phyloP scores from a whole-genome alignment of 1,140 invertebrate species.

The Drosophila rhopaloa region DNA sequence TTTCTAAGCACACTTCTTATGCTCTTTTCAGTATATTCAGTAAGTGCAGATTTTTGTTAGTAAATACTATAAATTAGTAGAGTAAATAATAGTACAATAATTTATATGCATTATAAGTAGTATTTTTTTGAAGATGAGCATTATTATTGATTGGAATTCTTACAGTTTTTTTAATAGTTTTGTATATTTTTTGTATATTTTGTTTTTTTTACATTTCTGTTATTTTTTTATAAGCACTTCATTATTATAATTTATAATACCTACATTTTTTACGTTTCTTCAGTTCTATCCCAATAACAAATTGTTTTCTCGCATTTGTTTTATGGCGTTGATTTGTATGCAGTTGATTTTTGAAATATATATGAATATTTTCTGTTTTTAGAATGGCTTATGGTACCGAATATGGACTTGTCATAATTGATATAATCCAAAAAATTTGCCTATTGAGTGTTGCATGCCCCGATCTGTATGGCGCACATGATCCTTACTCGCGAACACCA shows the following conservation, averaged over 20 bases:
- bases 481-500: constrained; percentile 94
- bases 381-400: constrained; percentile 99
- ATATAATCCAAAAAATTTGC: constrained; percentile 96
- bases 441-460: constrained; percentile 93
- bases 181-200: not conserved
- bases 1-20: constrained; percentile 10
- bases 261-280: not conserved
- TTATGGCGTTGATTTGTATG: constrained; percentile 59
- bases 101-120: constrained; percentile 16
- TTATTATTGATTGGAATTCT: constrained; percentile 6
- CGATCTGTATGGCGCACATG: constrained; percentile 94
- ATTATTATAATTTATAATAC: no score
- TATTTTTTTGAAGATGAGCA: not conserved
- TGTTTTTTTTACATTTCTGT: not conserved
- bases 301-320: constrained; percentile 15
- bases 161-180: not conserved
- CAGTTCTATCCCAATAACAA: constrained; percentile 4
- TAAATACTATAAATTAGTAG: constrained; percentile 7
- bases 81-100: constrained; percentile 12
- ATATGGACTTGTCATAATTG: constrained; percentile 96
- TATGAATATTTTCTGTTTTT: constrained; percentile 76
- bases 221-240: not conserved
- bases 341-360: constrained; percentile 68
- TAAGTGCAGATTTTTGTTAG: constrained; percentile 8
- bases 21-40: constrained; percentile 10